A percentile compares a stretch with the other conserved stretches of the same genome.
phyloP scores from a whole-genome alignment of 2,888 invertebrate genomes.

The Autographa gamma region DNA sequence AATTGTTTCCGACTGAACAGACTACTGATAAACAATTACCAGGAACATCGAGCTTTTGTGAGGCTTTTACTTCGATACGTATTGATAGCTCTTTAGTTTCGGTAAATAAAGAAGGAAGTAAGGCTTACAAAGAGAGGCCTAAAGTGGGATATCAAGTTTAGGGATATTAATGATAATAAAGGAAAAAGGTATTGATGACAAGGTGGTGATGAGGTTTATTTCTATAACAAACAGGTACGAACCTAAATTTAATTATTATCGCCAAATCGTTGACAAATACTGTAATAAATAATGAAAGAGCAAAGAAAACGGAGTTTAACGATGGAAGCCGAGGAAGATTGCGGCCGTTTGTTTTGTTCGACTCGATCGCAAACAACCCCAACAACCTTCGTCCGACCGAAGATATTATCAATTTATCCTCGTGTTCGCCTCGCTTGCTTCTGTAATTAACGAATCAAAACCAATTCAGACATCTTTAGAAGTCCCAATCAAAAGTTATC shows the following conservation, averaged over 20 bases:
- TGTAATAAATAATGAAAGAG: slow-evolving; percentile 55
- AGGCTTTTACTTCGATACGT: slow-evolving; percentile 7
- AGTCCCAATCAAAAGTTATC: slow-evolving; percentile 46
- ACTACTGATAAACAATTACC: slow-evolving; percentile 61
- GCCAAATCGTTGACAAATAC: slow-evolving; percentile 33
- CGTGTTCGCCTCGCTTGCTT: slow-evolving; percentile 40
- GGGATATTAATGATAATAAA: not conserved
- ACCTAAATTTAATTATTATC: slow-evolving; percentile 15
- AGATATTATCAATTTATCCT: slow-evolving; percentile 56
- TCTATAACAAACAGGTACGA: not conserved
- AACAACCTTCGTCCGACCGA: slow-evolving; percentile 38
- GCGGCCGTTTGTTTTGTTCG: slow-evolving; percentile 56
- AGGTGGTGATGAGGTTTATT: too few species aligned
- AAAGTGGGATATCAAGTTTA: not conserved
- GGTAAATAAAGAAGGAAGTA: slow-evolving; percentile 28
- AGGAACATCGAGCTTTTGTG: slow-evolving; percentile 41
- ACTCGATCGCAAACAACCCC: slow-evolving; percentile 49
- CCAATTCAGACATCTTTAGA: slow-evolving; percentile 41
- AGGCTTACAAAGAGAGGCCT: not conserved
- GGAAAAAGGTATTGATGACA: too few species aligned
- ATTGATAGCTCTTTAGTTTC: slow-evolving; percentile 19
- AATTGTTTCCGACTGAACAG: slow-evolving; percentile 70
- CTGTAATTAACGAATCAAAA: slow-evolving; percentile 52
- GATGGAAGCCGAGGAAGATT: slow-evolving; percentile 30
- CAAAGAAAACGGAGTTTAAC: slow-evolving; percentile 54